Evolutionary conservation across 2,113 vertebrate genomes (phyloP).

Genomic region (Ardeotis arabs): DNA sequence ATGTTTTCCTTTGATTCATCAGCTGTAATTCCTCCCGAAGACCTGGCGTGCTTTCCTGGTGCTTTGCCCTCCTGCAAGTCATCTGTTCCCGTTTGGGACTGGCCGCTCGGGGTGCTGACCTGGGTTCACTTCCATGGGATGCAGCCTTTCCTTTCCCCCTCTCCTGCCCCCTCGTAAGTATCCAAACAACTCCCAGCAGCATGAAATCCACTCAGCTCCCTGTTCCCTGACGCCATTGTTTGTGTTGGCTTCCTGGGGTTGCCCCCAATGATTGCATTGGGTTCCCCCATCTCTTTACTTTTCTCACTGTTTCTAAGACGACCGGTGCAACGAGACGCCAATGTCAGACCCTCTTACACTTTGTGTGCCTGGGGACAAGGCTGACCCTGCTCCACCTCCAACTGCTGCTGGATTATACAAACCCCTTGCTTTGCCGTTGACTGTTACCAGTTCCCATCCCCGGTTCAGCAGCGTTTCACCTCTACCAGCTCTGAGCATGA

Average conservation of each 20-base stretch:
- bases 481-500: background rate
- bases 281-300: background rate
- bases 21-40: background rate
- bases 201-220: rapidly evolving
- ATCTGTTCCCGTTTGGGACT: background rate
- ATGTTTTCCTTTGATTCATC: background rate
- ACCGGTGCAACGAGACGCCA: background rate
- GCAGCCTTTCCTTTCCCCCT: background rate
- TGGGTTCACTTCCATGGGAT: background rate
- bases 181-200: background rate
- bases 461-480: rapidly evolving
- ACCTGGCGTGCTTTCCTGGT: background rate
- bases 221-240: background rate
- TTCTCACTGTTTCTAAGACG: background rate
- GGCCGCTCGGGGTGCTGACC: background rate
- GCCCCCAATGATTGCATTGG: rapidly evolving
- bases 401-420: background rate
- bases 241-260: background rate
- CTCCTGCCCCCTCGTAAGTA: rapidly evolving
- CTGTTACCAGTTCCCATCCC: background rate
- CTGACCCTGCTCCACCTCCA: background rate
- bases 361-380: background rate
- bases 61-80: background rate
- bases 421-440: rapidly evolving
- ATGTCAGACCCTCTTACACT: background rate